A percentile compares a stretch with the other conserved stretches of the same genome.
Conservation (phyloP, 2,113 vertebrate species). For the Chrysemys picta region DNA sequence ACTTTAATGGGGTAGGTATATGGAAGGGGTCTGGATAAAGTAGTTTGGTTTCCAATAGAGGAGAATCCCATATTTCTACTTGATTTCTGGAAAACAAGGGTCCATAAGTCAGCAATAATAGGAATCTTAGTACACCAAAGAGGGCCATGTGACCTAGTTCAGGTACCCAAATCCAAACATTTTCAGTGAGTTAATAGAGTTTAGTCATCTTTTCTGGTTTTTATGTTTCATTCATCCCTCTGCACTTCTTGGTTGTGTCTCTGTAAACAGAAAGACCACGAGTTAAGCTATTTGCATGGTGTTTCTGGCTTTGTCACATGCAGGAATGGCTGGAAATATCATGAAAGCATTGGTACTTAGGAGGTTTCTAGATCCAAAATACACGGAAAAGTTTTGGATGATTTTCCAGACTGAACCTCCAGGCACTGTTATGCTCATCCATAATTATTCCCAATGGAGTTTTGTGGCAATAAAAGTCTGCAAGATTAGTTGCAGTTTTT, state of each 20-base stretch:
- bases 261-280: background rate
- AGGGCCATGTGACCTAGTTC: background rate
- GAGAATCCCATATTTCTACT: background rate
- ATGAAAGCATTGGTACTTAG: background rate
- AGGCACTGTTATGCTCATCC: background rate
- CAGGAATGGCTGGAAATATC: background rate
- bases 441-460: background rate
- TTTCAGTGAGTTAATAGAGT: background rate
- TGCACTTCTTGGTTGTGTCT: background rate
- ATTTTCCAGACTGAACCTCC: background rate
- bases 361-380: background rate
- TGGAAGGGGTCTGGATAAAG: background rate
- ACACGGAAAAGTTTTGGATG: background rate
- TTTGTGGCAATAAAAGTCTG: background rate
- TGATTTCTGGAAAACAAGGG: background rate
- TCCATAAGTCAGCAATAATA: background rate
- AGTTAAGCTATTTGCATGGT: background rate
- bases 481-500: background rate
- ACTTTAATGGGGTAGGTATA: constrained; percentile 55
- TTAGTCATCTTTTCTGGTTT: background rate
- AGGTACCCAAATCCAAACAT: background rate
- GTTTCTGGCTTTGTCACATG: background rate
- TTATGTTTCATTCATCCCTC: background rate
- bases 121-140: background rate
- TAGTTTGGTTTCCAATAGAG: background rate